These are phyloP conservation scores for Dasyornis broadbenti DNA, from an alignment of 2,113 vertebrate genomes.

Conservation along the genomic window DNA sequence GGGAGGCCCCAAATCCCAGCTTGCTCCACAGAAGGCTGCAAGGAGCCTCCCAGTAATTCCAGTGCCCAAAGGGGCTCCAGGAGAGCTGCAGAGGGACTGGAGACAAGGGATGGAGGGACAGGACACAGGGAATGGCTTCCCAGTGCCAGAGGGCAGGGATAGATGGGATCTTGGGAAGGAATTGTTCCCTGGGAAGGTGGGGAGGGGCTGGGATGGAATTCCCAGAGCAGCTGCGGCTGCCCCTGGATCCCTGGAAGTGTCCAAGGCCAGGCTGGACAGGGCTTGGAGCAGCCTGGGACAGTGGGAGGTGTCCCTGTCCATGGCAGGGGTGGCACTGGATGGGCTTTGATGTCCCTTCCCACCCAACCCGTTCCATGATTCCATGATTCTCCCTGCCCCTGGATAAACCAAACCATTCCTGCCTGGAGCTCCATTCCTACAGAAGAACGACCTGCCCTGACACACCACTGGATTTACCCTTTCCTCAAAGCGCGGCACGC, in stretches of 20 bases:
- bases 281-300: not conserved
- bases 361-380: not conserved
- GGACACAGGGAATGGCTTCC: not conserved
- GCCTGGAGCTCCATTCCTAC: not conserved
- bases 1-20: not conserved
- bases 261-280: not conserved
- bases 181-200: not conserved
- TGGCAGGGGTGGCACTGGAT: fast-evolving
- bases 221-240: not conserved
- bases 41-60: not conserved
- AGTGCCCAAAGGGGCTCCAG: not conserved
- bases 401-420: not conserved
- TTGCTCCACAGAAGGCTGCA: not conserved
- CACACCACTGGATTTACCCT: not conserved
- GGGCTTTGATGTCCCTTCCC: not conserved
- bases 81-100: not conserved
- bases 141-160: not conserved
- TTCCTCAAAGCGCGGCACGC: not conserved
- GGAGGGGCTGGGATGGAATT: not conserved
- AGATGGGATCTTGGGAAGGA: not conserved
- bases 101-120: not conserved
- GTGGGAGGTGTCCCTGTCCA: not conserved
- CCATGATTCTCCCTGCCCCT: not conserved
- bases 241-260: not conserved
- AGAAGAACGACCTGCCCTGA: not conserved